phyloP scores from a whole-genome alignment of 1,140 invertebrate species.

The Drosophila seguyi region DNA sequence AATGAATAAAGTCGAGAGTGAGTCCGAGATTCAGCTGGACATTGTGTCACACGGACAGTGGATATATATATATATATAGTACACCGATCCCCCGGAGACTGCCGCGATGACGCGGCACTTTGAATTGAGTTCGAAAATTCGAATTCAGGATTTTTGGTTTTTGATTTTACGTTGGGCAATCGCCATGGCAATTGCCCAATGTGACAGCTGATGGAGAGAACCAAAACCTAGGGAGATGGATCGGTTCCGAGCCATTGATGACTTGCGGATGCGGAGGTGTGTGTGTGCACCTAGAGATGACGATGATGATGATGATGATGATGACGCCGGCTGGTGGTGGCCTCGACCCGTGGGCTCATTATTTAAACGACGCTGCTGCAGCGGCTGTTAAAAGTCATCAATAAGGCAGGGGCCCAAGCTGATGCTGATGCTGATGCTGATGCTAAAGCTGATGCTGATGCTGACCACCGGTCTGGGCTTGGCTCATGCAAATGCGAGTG shows the following conservation, averaged over 20 bases:
- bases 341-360: constrained; percentile 70
- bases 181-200: constrained; percentile 62
- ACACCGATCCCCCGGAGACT: constrained; percentile 1
- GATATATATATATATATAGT: neutral
- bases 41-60: neutral
- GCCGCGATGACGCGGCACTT: constrained; percentile 53
- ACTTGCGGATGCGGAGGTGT: constrained; percentile 69
- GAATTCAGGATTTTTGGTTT: constrained; percentile 20
- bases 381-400: constrained; percentile 81
- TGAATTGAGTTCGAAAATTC: constrained; percentile 25
- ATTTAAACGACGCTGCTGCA: constrained; percentile 81
- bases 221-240: constrained; percentile 27
- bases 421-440: constrained; percentile 24
- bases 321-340: constrained; percentile 23
- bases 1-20: constrained; percentile 57
- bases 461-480: constrained; percentile 74
- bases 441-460: neutral
- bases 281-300: constrained; percentile 32
- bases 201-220: constrained; percentile 58
- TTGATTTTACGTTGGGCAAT: constrained; percentile 61
- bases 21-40: constrained; percentile 50
- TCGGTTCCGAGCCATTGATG: constrained; percentile 61
- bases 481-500: constrained; percentile 80
- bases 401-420: constrained; percentile 35
- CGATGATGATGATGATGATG: neutral